Base-by-base conservation (phyloP, 2,888 invertebrate genomes). In the Rhagium mordax region DNA sequence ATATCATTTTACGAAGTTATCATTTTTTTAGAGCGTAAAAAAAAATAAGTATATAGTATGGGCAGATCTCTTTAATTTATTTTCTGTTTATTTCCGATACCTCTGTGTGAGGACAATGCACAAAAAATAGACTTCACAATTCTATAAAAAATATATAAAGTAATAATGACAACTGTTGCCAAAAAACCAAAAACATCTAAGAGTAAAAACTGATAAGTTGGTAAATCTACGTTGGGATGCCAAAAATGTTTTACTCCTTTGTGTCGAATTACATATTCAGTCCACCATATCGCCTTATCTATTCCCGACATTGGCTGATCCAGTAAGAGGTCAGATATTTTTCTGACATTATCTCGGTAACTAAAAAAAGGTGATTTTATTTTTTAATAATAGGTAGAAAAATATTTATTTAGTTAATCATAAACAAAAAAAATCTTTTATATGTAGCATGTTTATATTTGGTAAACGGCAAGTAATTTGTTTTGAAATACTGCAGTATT, bases 201-300 rank as follows among this genome's bases (percentile, higher is more conserved):
- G 33, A 83, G 61, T 29, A 79, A 62, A 72, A 81, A 83, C 55
- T 84, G 79, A 33, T 82, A 81, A 16, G 75, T 67, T 0, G 83
- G 80, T 33, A 83, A 48, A 62, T 79, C 74, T 33, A 78, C 16
- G 15, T 71, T 53, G 48, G 81, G 78, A 69, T 75, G 73, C 65
- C 71, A 69, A 76, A 84, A 76, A 66, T 82, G 80, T 55, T 71
- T 73, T 0, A 81, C 81, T 13, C 82, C 84, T 66, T 78, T 81
- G 49, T 84, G 75, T 48, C 83, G 77, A 7, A 85, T 78, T 4
- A 83, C 80, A 70, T 83, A 85, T 74, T 85, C 84, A 4, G 81
- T 82, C 82, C 83, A 84, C 81, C 84, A 84, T 6, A 84, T 74
- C 7, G 84, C 83, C 57, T 80, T 77, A 20, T 84, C 80, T 16